These are phyloP conservation scores for Taeniopygia guttata DNA, from an alignment of 2,797 vertebrate genomes.

Conservation along the genomic window DNA sequence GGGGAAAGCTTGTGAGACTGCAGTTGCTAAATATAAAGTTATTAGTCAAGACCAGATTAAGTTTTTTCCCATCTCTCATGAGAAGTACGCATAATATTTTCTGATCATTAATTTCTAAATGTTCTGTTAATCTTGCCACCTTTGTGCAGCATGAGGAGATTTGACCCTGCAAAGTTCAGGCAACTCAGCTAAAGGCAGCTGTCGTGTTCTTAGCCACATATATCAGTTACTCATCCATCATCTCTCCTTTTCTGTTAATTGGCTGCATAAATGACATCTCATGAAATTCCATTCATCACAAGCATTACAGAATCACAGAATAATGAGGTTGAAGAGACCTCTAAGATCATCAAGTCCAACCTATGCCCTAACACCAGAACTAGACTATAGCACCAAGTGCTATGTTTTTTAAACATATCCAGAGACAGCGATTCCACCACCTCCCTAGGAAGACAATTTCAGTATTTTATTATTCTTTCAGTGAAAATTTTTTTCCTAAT, in stretches of 20 bases:
- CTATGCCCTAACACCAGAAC: too few relatives aligned
- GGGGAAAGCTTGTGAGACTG: neutral
- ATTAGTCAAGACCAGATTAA: neutral
- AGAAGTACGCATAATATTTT: neutral
- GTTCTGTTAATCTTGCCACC: neutral
- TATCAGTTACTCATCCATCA: neutral
- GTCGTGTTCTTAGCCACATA: neutral
- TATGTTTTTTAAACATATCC: too few relatives aligned
- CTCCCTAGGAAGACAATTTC: too few relatives aligned
- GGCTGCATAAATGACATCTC: neutral
- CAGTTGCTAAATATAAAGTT: neutral
- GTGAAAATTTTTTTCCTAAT: too few relatives aligned
- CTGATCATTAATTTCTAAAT: neutral
- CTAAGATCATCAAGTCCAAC: too few relatives aligned
- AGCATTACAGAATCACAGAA: too few relatives aligned
- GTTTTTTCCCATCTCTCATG: neutral
- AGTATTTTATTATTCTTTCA: too few relatives aligned
- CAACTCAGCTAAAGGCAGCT: neutral
- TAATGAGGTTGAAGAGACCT: too few relatives aligned
- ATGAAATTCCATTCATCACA: neutral
- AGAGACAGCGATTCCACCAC: too few relatives aligned
- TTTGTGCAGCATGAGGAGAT: accelerated
- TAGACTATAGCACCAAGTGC: too few relatives aligned
- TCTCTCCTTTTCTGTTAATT: neutral
- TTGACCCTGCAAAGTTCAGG: neutral